Evolutionary conservation across 2,888 invertebrate species (phyloP), one percentile per base, ranked within the genome.

Genomic region (Lithophane leautieri): DNA sequence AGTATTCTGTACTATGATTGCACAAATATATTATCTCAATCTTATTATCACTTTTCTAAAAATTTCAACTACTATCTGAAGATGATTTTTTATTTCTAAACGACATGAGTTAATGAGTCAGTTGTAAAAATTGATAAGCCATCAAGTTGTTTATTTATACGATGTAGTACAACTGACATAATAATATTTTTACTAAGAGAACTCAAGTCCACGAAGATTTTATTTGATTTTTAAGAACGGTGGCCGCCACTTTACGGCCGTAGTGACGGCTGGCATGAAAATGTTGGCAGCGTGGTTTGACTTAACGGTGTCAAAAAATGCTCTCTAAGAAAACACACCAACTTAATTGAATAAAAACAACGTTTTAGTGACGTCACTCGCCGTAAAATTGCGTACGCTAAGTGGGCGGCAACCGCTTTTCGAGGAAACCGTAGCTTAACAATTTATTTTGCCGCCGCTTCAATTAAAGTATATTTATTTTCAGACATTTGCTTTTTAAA

Each of bases 401-500:
- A n/a, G n/a, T 19, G 58, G 4, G 19, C 58, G 28, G 28, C 8
- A 28, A 9, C 28, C 25, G 3, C 8, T 44, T 7, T 22, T 19
- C 2, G 19, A 65, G 12, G 1, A 25, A 47, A 19, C 19, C 19
- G 4, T 19, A 25, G 7, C 3, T 40, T 34, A n/a, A 4, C 0
- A 0, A 14, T 60, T 40, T n/a, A 47, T 58, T 66, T 63, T 40
- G 9, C 12, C n/a, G 25, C 40, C 44, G 25, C 69, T 70, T 42
- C 25, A 14, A 22, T 44, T 54, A n/a, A 19, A 47, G 58, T 19
- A n/a, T 56, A 52, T 47, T 44, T 44, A 14, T 47, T 62, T 63
- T 52, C 1, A 1, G 52, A 52, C n/a, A 58, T 67, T 65, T 70
- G 60, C 52, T 70, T 70, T 44, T 47, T 50, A 47, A n/a, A 14